These are phyloP conservation scores for Dromas ardeola DNA, from an alignment of 2,113 vertebrate species.

Conservation along the genomic window DNA sequence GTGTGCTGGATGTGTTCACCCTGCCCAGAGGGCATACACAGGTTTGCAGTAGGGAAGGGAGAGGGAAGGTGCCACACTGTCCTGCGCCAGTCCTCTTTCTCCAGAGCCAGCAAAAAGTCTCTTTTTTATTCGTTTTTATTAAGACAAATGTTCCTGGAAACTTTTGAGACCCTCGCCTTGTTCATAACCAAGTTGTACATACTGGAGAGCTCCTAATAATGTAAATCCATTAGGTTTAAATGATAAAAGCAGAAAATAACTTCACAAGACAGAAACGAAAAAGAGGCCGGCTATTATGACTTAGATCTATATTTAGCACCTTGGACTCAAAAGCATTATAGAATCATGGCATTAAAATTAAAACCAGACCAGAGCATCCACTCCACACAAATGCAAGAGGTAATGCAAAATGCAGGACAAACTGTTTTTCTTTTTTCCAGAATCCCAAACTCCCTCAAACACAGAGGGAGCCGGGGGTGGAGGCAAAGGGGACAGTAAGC, in stretches of 20 bases:
- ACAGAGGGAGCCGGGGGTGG: neutral
- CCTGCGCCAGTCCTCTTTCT: neutral
- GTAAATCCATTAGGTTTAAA: constrained; percentile 55
- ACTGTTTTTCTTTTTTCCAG: neutral
- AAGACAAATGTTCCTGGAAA: neutral
- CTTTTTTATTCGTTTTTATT: neutral
- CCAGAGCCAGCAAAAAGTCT: neutral
- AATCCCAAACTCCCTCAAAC: neutral
- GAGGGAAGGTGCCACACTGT: neutral
- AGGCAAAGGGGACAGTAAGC: neutral
- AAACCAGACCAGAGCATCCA: constrained; percentile 16
- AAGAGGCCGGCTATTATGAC: neutral
- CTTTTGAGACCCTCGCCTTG: neutral
- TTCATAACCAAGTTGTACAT: neutral
- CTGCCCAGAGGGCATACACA: neutral
- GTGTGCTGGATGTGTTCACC: neutral
- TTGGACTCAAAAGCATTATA: constrained; percentile 24
- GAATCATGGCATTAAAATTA: neutral
- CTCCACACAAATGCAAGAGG: neutral
- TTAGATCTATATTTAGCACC: constrained; percentile 55
- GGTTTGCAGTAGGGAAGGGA: neutral
- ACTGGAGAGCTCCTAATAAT: constrained; percentile 15
- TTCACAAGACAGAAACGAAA: neutral
- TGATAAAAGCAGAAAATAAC: constrained; percentile 52
- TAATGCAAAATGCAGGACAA: neutral